Evolutionary conservation across 2,888 invertebrate species (phyloP).

Genomic region (Sepioteuthis lessoniana): DNA sequence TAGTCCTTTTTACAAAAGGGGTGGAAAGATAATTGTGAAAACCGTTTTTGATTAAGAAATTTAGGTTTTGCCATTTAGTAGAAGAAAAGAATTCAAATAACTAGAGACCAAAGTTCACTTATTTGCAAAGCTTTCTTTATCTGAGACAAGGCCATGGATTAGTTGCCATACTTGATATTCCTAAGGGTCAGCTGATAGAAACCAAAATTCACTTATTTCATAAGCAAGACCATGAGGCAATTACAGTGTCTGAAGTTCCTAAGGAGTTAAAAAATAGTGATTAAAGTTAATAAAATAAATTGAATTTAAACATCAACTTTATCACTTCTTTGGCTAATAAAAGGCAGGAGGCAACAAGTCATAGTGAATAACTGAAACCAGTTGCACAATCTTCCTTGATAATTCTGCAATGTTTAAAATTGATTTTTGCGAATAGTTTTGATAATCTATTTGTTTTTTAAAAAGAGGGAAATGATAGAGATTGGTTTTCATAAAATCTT

Average conservation of each 20-base stretch:
- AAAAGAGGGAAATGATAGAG: neutral
- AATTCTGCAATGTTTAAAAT: neutral
- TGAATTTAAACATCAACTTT: neutral
- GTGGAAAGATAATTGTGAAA: neutral
- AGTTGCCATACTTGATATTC: neutral
- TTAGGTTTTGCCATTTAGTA: too few species aligned
- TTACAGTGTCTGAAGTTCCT: too few species aligned
- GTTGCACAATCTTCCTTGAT: neutral
- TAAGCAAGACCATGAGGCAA: too few species aligned
- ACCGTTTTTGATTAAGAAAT: neutral
- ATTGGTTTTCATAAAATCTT: too few species aligned
- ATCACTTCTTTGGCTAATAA: too few species aligned
- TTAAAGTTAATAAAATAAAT: neutral
- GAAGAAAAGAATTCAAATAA: too few species aligned
- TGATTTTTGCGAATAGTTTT: neutral
- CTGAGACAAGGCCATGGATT: neutral
- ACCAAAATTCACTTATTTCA: too few species aligned
- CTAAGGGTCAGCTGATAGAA: too few species aligned
- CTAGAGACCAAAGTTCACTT: neutral
- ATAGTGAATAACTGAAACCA: neutral
- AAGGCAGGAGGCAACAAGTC: neutral
- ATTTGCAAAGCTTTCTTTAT: neutral
- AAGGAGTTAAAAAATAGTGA: too few species aligned
- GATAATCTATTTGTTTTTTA: neutral
- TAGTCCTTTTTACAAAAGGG: neutral